Percentiles rank a stretch among this genome's conserved stretches.
These are phyloP conservation scores for Drosophila atripex DNA, from an alignment of 2,888 invertebrate species.

Conservation along the genomic window DNA sequence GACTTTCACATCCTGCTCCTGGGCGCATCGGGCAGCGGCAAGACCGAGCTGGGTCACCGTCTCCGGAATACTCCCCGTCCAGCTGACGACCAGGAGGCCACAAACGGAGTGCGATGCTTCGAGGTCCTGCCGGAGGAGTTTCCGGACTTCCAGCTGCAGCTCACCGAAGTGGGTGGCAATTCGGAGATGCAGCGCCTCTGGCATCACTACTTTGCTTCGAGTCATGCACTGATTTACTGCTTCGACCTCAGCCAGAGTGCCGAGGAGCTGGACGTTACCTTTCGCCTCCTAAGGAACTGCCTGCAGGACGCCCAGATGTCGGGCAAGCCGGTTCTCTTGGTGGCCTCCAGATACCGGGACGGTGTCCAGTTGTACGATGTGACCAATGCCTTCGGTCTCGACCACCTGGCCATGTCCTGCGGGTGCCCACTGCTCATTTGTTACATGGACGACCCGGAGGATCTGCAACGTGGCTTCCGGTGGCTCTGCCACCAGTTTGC, in stretches of 20 bases:
- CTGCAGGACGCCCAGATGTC: conserved; percentile 68
- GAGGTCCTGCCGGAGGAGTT: conserved; percentile 17
- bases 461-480: conserved; percentile 38
- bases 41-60: conserved; percentile 80
- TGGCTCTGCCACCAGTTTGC: conserved; percentile 67
- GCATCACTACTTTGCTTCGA: conserved; percentile 78
- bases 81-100: conserved; percentile 61
- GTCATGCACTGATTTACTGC: conserved; percentile 75
- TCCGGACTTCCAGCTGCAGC: conserved; percentile 44
- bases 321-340: conserved; percentile 79
- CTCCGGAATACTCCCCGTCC: conserved; percentile 62
- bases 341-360: conserved; percentile 73
- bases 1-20: conserved; percentile 77
- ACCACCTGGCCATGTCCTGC: conserved; percentile 66
- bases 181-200: conserved; percentile 81
- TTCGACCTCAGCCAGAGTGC: conserved; percentile 73
- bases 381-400: conserved; percentile 77
- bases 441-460: conserved; percentile 42
- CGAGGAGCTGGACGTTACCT: conserved; percentile 58
- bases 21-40: conserved; percentile 78
- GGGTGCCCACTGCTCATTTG: conserved; percentile 67
- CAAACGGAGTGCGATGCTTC: conserved; percentile 81
- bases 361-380: conserved; percentile 81
- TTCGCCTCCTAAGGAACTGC: conserved; percentile 60
- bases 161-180: conserved; percentile 82